These are phyloP conservation scores for Bedellia somnulentella DNA, from an alignment of 2,888 invertebrate species.

Conservation along the genomic window DNA sequence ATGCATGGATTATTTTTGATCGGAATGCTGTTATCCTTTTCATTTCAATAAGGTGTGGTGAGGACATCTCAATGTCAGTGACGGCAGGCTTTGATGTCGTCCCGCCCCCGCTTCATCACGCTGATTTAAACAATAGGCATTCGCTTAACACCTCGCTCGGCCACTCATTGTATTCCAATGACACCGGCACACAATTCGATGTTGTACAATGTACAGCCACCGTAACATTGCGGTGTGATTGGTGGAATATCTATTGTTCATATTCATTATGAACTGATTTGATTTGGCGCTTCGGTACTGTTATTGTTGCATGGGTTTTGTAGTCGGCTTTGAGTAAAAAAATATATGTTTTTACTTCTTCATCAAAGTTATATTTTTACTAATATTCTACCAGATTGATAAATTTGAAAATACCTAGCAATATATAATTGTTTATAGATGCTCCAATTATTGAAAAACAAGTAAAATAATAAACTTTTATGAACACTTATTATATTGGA, in stretches of 20 bases:
- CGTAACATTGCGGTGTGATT: constrained; percentile 19
- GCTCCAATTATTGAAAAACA: too few species aligned
- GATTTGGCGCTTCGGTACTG: background rate
- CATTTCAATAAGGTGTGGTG: too few species aligned
- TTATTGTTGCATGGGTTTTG: background rate
- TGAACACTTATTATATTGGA: too few species aligned
- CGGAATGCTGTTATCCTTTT: too few species aligned
- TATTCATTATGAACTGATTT: constrained; percentile 17
- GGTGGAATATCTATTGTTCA: constrained; percentile 21
- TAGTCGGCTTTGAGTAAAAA: too few species aligned
- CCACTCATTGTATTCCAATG: constrained; percentile 21
- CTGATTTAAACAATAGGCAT: constrained; percentile 25
- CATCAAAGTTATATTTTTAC: too few species aligned
- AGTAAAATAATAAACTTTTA: too few species aligned
- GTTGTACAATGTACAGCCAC: background rate
- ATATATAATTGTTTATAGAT: too few species aligned
- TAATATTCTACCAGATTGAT: too few species aligned
- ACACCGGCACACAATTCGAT: constrained; percentile 10
- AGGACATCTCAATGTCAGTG: constrained; percentile 25
- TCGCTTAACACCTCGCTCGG: constrained; percentile 26
- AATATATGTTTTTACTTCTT: too few species aligned
- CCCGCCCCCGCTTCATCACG: constrained; percentile 16
- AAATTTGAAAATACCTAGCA: too few species aligned
- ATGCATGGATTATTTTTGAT: too few species aligned
- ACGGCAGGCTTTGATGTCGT: constrained; percentile 23